phyloP scores from a whole-genome alignment of 2,113 vertebrate species.

The Laterallus jamaicensis region DNA sequence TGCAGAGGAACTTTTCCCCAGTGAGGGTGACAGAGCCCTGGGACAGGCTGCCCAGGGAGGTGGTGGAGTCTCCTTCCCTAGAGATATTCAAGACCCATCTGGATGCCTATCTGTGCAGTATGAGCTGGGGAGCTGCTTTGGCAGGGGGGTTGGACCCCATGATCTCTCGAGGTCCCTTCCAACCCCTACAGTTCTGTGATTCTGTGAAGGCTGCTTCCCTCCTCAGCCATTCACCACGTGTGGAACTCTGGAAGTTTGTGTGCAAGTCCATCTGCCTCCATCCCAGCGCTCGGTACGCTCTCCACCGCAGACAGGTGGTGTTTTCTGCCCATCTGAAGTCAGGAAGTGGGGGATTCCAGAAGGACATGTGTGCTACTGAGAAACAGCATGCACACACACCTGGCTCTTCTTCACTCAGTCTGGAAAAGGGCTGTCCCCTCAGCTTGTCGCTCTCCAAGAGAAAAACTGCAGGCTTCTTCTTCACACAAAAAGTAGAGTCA shows the following conservation, averaged over 20 bases:
- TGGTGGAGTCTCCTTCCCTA: too few relatives aligned
- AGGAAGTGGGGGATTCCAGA: not conserved
- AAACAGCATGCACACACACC: rapidly evolving
- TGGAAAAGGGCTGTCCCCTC: not conserved
- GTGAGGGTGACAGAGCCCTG: too few relatives aligned
- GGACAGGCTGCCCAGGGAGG: too few relatives aligned
- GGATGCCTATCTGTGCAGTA: too few relatives aligned
- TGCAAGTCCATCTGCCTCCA: too few relatives aligned
- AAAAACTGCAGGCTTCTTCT: not conserved
- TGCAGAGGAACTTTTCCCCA: too few relatives aligned
- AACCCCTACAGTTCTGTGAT: too few relatives aligned
- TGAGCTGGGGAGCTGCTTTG: too few relatives aligned
- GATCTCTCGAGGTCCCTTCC: too few relatives aligned
- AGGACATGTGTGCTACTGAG: not conserved
- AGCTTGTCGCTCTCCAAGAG: not conserved
- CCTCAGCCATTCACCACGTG: too few relatives aligned
- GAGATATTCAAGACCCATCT: too few relatives aligned
- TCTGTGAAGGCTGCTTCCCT: not conserved
- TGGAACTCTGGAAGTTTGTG: not conserved
- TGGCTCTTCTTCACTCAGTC: not conserved
- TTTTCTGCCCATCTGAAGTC: not conserved
- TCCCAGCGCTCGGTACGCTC: not conserved
- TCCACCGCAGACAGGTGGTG: rapidly evolving
- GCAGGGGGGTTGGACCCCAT: too few relatives aligned
- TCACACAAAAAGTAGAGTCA: rapidly evolving